A percentile compares a stretch with the other conserved stretches of the same genome.
Conservation (phyloP, 2,888 invertebrate genomes). For the Amorpha juglandis region DNA sequence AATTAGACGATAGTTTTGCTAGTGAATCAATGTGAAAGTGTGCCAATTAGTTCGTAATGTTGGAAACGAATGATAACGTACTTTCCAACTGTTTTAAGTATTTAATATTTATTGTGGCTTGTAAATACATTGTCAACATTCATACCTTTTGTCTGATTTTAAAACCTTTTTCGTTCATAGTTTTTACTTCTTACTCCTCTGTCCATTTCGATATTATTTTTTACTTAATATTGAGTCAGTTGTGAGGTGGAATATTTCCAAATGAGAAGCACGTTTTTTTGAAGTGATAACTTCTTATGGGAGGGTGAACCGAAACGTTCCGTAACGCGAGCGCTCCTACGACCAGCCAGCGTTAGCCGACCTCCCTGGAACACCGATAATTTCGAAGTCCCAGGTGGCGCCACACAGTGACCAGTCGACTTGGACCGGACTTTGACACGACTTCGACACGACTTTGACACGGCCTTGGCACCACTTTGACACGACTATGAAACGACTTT, state of each 20-base stretch:
- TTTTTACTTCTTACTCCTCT: conserved; percentile 27
- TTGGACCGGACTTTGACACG: too few species aligned
- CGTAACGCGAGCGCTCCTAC: too few species aligned
- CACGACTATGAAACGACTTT: too few species aligned
- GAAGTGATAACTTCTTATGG: not conserved
- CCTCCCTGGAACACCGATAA: too few species aligned
- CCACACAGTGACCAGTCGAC: too few species aligned
- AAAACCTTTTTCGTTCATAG: conserved; percentile 44
- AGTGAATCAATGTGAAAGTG: conserved; percentile 83
- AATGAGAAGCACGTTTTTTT: not conserved
- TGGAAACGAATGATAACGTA: conserved; percentile 48
- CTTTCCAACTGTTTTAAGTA: conserved; percentile 61
- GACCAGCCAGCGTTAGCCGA: too few species aligned
- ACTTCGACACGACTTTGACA: too few species aligned
- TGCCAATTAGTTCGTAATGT: conserved; percentile 77
- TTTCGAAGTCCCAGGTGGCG: too few species aligned
- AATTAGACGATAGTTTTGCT: conserved; percentile 77
- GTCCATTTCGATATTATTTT: not conserved
- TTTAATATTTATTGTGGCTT: conserved; percentile 74
- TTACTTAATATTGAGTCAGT: not conserved
- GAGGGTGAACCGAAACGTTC: too few species aligned
- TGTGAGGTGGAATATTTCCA: not conserved
- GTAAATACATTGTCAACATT: conserved; percentile 60
- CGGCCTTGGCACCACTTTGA: too few species aligned
- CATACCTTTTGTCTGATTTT: conserved; percentile 51